These are phyloP conservation scores for Paedocypris sp. DNA, from an alignment of 2,113 vertebrate species.

Conservation along the genomic window DNA sequence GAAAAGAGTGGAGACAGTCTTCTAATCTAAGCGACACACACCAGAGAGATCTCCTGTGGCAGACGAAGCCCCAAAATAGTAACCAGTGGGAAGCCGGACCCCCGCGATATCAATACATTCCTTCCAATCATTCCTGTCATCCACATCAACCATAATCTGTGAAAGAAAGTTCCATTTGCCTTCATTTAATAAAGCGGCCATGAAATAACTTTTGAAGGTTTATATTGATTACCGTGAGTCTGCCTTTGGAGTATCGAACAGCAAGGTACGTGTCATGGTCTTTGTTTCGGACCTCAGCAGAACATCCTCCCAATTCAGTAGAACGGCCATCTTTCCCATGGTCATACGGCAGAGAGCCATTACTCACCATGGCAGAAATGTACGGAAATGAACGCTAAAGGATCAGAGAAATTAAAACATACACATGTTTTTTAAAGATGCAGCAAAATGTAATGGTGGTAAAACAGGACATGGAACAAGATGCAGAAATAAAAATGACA, in stretches of 20 bases:
- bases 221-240: constrained; percentile 87
- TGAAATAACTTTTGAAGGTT: neutral
- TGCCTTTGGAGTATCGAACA: constrained; percentile 86
- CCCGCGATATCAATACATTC: constrained; percentile 91
- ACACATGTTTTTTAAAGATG: no score
- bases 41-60: constrained; percentile 95
- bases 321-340: constrained; percentile 88
- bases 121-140: constrained; percentile 93
- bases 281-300: constrained; percentile 81
- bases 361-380: constrained; percentile 94
- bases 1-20: no score
- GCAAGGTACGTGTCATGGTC: constrained; percentile 92
- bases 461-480: no score
- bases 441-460: no score
- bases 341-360: constrained; percentile 84
- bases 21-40: constrained; percentile 46
- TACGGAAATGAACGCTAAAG: constrained; percentile 84
- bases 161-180: no score
- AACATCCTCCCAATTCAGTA: constrained; percentile 85
- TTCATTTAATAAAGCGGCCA: neutral
- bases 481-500: no score
- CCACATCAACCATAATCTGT: constrained; percentile 90
- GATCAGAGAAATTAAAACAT: neutral
- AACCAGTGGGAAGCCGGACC: constrained; percentile 89
- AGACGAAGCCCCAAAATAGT: constrained; percentile 90